Percentiles rank a stretch among this genome's conserved stretches.
Conservation (phyloP, 2,888 invertebrate genomes). For the Craniophora ligustri region DNA sequence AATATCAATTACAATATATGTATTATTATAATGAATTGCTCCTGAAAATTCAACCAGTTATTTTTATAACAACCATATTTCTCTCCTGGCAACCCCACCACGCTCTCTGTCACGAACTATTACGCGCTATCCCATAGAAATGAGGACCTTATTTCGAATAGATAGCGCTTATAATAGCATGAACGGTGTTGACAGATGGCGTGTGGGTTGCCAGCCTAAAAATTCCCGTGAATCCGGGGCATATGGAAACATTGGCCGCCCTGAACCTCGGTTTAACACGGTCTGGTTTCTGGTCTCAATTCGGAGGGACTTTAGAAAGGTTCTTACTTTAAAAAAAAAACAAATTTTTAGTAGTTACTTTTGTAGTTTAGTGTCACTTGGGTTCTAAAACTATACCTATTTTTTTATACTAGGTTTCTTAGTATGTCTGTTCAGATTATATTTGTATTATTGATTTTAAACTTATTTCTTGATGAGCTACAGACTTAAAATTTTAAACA, state of each 20-base stretch:
- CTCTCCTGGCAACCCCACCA: slow-evolving; percentile 5
- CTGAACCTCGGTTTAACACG: slow-evolving; percentile 60
- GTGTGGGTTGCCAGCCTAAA: slow-evolving; percentile 44
- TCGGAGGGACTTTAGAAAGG: slow-evolving; percentile 57
- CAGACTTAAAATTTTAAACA: no score
- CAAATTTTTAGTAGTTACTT: slow-evolving; percentile 16
- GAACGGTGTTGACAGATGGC: slow-evolving; percentile 60
- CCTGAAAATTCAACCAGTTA: no score
- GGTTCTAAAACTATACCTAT: no score
- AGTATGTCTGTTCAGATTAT: no score
- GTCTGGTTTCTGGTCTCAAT: slow-evolving; percentile 57
- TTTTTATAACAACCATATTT: background rate
- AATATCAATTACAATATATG: no score
- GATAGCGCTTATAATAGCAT: slow-evolving; percentile 37
- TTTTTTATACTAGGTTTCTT: no score
- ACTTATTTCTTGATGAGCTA: no score
- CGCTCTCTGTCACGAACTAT: slow-evolving; percentile 44
- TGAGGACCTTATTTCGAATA: slow-evolving; percentile 18
- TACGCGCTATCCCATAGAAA: slow-evolving; percentile 13
- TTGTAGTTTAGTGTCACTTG: slow-evolving; percentile 4
- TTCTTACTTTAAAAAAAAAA: slow-evolving; percentile 14
- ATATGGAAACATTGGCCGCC: slow-evolving; percentile 58
- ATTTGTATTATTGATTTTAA: no score
- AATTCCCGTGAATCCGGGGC: slow-evolving; percentile 52
- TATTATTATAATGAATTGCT: no score